These are phyloP conservation scores for Platycheirus albimanus DNA, from an alignment of 2,888 invertebrate species.

Conservation along the genomic window DNA sequence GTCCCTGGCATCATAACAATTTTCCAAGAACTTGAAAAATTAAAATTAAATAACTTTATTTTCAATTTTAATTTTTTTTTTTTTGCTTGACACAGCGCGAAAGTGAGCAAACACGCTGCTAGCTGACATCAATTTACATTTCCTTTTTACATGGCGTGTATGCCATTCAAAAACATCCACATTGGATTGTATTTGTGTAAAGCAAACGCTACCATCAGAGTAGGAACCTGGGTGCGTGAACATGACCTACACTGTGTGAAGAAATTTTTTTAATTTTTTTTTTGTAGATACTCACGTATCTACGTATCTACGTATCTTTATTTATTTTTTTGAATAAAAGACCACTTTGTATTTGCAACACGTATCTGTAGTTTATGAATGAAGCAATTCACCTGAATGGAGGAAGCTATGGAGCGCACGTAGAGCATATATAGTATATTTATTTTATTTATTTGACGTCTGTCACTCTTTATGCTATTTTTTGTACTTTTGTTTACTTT, in stretches of 20 bases:
- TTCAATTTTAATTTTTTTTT: too few species aligned
- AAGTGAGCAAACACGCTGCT: slow-evolving; percentile 36
- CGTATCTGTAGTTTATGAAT: slow-evolving; percentile 62
- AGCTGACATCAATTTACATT: slow-evolving; percentile 51
- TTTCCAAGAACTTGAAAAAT: slow-evolving; percentile 38
- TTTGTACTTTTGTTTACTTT: background rate
- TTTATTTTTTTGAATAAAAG: slow-evolving; percentile 14
- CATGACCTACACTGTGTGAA: slow-evolving; percentile 62
- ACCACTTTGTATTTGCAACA: slow-evolving; percentile 35
- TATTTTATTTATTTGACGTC: slow-evolving; percentile 30
- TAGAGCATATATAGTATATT: background rate
- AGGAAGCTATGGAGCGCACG: slow-evolving; percentile 1
- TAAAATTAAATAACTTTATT: slow-evolving; percentile 19
- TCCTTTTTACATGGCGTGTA: slow-evolving; percentile 36
- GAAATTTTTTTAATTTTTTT: slow-evolving; percentile 25
- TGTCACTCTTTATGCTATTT: slow-evolving; percentile 29
- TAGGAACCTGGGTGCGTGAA: slow-evolving; percentile 37
- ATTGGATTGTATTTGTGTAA: background rate
- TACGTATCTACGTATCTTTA: too few species aligned
- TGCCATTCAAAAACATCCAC: slow-evolving; percentile 40
- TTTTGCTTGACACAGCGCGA: slow-evolving; percentile 9
- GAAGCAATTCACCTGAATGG: slow-evolving; percentile 43
- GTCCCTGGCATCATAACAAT: background rate
- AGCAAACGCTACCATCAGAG: background rate
- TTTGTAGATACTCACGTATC: background rate